Evolutionary conservation across 2,888 invertebrate species (phyloP).

Genomic region (Drosophila mayaguana): DNA sequence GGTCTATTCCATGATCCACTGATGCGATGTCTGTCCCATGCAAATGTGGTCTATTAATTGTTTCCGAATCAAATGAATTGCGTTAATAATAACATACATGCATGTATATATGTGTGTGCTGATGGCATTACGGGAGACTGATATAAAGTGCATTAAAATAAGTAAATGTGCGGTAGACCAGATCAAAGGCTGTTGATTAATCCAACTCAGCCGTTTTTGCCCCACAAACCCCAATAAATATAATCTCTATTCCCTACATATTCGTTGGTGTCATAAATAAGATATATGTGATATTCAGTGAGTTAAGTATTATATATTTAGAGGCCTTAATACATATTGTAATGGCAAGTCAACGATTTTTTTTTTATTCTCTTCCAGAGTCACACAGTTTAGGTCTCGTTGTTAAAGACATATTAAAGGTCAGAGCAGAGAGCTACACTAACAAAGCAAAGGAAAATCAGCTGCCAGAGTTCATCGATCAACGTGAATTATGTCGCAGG

Average conservation of each 20-base stretch:
- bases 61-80: background rate
- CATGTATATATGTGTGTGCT: background rate
- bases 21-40: background rate
- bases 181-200: background rate
- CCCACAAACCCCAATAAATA: background rate
- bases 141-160: constrained; percentile 18
- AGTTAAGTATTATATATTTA: background rate
- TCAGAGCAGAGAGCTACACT: constrained; percentile 2
- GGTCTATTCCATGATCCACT: background rate
- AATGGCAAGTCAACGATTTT: background rate
- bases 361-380: constrained; percentile 13
- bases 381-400: constrained; percentile 18
- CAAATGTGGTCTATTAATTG: background rate
- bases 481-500: constrained; percentile 79
- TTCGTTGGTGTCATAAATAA: background rate
- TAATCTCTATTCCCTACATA: background rate
- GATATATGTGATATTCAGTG: background rate
- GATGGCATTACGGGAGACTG: background rate
- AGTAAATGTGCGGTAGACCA: background rate
- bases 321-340: background rate
- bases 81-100: background rate
- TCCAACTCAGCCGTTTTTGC: background rate
- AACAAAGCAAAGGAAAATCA: constrained; percentile 30
- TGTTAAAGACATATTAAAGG: constrained; percentile 22
- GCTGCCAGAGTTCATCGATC: constrained; percentile 54